Evolutionary conservation across 1,140 invertebrate species (phyloP).

Genomic region (Acromyrmex heyeri): DNA sequence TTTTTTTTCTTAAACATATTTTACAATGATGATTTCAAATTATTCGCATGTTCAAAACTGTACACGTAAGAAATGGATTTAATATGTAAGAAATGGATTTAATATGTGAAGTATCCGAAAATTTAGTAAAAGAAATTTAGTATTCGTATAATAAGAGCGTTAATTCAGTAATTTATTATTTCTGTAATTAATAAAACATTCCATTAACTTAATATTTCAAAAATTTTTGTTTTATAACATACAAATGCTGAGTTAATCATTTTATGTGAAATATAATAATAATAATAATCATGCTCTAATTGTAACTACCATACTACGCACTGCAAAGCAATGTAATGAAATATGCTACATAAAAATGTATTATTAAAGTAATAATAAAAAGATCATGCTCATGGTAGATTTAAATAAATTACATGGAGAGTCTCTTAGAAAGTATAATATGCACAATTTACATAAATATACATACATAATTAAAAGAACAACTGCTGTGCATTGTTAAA

Average conservation of each 20-base stretch:
- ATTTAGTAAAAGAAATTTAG: background rate
- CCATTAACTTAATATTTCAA: background rate
- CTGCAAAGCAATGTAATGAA: background rate
- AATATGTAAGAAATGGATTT: background rate
- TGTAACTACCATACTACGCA: no score
- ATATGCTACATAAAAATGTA: background rate
- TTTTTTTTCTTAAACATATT: slow-evolving; percentile 26
- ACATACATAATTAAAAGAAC: background rate
- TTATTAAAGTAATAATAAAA: slow-evolving; percentile 1
- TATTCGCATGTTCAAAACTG: background rate
- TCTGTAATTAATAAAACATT: background rate
- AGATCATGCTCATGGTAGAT: background rate
- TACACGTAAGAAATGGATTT: background rate
- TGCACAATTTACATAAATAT: slow-evolving; percentile 15
- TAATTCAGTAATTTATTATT: background rate
- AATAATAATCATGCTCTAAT: background rate
- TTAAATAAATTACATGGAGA: background rate
- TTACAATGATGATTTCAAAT: background rate
- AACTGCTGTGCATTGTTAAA: background rate
- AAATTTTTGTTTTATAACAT: background rate
- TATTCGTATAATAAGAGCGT: background rate
- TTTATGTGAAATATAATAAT: background rate
- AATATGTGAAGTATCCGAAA: background rate
- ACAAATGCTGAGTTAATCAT: background rate
- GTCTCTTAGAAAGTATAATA: background rate